Evolutionary conservation across 2,888 invertebrate genomes (phyloP), one percentile per base, ranked within the genome.

Genomic region (Erpobdella octoculata): DNA sequence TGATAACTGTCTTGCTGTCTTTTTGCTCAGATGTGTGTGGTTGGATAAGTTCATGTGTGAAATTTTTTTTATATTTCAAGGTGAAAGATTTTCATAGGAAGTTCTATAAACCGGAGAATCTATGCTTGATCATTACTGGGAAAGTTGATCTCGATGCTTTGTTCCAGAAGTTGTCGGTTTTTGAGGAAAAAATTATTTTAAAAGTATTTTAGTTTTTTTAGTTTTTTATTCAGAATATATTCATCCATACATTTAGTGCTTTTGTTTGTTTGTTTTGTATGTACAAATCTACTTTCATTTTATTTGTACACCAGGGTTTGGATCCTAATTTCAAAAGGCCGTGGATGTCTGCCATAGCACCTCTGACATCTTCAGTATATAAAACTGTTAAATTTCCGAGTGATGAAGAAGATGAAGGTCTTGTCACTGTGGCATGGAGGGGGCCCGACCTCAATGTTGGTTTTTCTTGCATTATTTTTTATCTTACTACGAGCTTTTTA

Each of bases 51-150:
- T 0, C 37, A 18, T 25, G n/a, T n/a, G n/a, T n/a, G n/a, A n/a
- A n/a, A n/a, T n/a, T n/a, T n/a, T n/a, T n/a, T n/a, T n/a, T n/a
- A n/a, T n/a, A n/a, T n/a, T n/a, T n/a, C n/a, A n/a, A 90, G 90
- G 89, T 91, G 6, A 87, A 87, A 76, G 85, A 88, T 18, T 95
- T 89, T 81, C 93, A 94, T 81, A 88, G 89, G 78, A 87, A 89
- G 74, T 93, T 91, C 83, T 95, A 94, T 83, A 86, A 92, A 31
- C 89, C 93, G 1, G 91, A 92, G 83, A 95, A 95, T 82, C 84
- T 93, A 72, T 89, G 90, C 74, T 85, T 93, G 2, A 89, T 93
- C 70, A 88, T 93, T 69, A 89, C 90, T 18, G 93, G 93, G 0
- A 89, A 89, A 84, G 89, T 93, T 25, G 87, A 81, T 25, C 78